Conservation (phyloP, 2,797 vertebrate genomes). For the Vespertilio murinus region DNA sequence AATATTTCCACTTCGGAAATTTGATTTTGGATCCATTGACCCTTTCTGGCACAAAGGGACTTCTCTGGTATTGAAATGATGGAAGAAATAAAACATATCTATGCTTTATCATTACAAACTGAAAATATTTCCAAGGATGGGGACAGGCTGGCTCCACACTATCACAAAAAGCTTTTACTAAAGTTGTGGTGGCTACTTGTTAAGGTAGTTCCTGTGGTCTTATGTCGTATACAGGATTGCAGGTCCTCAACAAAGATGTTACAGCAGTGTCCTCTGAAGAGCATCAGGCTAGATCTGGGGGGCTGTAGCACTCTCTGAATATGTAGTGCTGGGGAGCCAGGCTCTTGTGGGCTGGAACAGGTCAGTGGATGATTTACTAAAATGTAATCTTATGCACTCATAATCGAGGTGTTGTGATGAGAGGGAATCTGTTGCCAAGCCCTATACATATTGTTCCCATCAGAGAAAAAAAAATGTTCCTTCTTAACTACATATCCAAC, state of each 20-base stretch:
- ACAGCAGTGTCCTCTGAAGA: not conserved
- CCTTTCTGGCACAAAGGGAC: not conserved
- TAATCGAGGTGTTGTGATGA: not conserved
- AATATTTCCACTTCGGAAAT: not conserved
- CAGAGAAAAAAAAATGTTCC: not conserved
- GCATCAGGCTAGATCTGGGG: not conserved
- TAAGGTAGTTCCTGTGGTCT: not conserved
- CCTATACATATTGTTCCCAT: no score
- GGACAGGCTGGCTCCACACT: not conserved
- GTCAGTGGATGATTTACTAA: not conserved
- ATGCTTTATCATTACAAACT: not conserved
- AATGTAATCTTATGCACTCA: not conserved
- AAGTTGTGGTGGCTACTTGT: not conserved
- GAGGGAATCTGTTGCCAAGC: not conserved
- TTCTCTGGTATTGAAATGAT: not conserved
- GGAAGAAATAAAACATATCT: not conserved
- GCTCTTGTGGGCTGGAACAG: not conserved
- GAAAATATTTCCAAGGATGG: not conserved
- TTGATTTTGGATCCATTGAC: not conserved
- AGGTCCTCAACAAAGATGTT: not conserved
- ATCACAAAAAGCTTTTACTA: not conserved
- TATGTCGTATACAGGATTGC: not conserved
- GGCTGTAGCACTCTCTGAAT: not conserved
- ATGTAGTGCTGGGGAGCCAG: no score
- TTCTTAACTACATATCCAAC: not conserved